These are phyloP conservation scores for Notoglanidium macrostoma DNA, from an alignment of 2,797 vertebrate species.

Conservation along the genomic window DNA sequence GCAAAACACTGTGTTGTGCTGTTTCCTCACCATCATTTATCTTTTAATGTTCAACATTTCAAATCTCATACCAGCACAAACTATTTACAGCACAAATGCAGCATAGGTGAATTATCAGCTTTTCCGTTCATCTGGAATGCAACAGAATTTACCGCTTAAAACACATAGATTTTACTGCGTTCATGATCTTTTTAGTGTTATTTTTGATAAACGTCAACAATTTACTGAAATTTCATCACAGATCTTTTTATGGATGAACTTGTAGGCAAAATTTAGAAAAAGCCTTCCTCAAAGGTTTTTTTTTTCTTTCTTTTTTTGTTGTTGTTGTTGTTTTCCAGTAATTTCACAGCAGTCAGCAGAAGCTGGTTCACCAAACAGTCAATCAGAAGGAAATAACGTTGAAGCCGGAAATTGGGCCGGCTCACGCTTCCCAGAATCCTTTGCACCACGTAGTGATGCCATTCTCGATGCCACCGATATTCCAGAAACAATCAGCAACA, in stretches of 20 bases:
- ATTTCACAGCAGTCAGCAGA: not conserved
- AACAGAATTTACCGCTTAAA: not conserved
- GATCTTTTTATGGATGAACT: not conserved
- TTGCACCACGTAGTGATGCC: too few relatives aligned
- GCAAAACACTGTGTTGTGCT: not conserved
- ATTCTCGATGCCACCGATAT: too few relatives aligned
- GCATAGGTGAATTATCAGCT: not conserved
- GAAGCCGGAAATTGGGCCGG: too few relatives aligned
- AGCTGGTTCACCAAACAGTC: not conserved
- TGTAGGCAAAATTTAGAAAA: not conserved
- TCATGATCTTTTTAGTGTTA: not conserved
- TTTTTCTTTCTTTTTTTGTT: too few relatives aligned
- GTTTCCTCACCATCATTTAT: not conserved
- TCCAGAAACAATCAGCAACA: too few relatives aligned
- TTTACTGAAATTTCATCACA: not conserved
- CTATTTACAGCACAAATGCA: conserved; percentile 21
- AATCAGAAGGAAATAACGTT: not conserved
- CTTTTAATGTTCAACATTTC: not conserved
- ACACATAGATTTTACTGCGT: not conserved
- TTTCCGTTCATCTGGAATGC: not conserved
- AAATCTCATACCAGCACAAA: conserved; percentile 6
- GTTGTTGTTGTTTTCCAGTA: not conserved
- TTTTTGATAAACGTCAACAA: not conserved
- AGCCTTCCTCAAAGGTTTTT: not conserved
- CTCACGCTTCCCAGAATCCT: too few relatives aligned